These are phyloP conservation scores for Drosophila fungiperda DNA, from an alignment of 2,888 invertebrate species.

Conservation along the genomic window DNA sequence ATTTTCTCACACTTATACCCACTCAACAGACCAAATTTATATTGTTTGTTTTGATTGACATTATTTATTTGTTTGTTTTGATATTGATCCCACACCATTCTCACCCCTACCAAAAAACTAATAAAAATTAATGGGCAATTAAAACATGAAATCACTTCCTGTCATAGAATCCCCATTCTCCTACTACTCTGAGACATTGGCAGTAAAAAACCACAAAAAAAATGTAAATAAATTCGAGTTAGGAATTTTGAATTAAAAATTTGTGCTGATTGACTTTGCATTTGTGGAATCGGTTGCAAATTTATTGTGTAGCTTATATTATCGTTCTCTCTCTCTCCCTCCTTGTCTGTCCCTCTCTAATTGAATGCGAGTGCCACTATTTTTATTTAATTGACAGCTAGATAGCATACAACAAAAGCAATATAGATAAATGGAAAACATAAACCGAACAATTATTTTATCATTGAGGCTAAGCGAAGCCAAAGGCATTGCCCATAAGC, in stretches of 20 bases:
- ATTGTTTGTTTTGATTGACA: no score
- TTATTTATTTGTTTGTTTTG: no score
- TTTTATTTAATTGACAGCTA: conserved; percentile 51
- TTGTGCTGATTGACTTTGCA: neutral
- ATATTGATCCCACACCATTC: no score
- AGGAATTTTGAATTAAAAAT: neutral
- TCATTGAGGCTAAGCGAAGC: conserved; percentile 25
- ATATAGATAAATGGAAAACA: conserved; percentile 42
- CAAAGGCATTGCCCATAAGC: conserved; percentile 36
- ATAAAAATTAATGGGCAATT: no score
- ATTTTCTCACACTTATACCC: no score
- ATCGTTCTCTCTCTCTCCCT: neutral
- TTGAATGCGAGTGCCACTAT: conserved; percentile 30
- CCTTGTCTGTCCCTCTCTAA: neutral
- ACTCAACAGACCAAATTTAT: no score
- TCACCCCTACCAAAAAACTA: no score
- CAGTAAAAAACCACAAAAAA: conserved; percentile 9
- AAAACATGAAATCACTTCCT: no score
- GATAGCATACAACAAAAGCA: conserved; percentile 29
- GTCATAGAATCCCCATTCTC: no score
- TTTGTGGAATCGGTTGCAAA: neutral
- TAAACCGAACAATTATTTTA: conserved; percentile 42
- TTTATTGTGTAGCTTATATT: conserved; percentile 2
- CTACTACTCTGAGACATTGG: no score
- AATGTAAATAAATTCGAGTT: neutral